phyloP scores from a whole-genome alignment of 2,797 vertebrate genomes.

The Scarus forsteni region DNA sequence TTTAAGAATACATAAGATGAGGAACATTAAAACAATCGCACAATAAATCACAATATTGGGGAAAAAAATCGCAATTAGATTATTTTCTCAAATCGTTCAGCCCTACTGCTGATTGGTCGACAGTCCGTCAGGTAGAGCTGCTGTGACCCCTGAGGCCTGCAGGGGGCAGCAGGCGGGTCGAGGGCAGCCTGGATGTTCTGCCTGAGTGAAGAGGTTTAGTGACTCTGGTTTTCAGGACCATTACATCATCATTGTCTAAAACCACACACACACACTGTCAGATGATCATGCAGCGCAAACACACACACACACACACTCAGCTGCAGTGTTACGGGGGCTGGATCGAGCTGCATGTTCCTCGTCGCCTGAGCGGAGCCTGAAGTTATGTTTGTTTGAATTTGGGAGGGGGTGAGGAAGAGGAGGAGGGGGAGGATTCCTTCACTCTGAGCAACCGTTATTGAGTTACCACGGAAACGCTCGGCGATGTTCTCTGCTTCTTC shows the following conservation, averaged over 20 bases:
- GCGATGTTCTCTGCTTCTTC: slow-evolving; percentile 64
- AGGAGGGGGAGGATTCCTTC: slow-evolving; percentile 69
- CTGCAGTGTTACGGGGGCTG: too few relatives aligned
- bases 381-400: slow-evolving; percentile 46
- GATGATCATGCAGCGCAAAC: background rate
- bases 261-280: slow-evolving; percentile 11
- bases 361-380: slow-evolving; percentile 13
- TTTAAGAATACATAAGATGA: too few relatives aligned
- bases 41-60: too few relatives aligned
- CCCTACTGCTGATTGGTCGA: too few relatives aligned
- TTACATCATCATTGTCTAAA: slow-evolving; percentile 62
- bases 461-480: slow-evolving; percentile 78
- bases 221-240: slow-evolving; percentile 58
- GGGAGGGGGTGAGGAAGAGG: slow-evolving; percentile 12
- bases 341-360: background rate
- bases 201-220: slow-evolving; percentile 52
- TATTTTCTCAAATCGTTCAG: too few relatives aligned
- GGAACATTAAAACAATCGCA: too few relatives aligned
- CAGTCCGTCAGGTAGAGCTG: background rate
- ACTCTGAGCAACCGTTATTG: slow-evolving; percentile 77
- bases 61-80: too few relatives aligned
- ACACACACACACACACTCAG: slow-evolving; percentile 6
- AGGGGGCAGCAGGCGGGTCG: slow-evolving; percentile 20
- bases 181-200: slow-evolving; percentile 6
- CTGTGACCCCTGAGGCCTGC: background rate